Evolutionary conservation across 2,797 vertebrate genomes (phyloP), one percentile per base, ranked within the genome.

Genomic region (Alectoris magna): DNA sequence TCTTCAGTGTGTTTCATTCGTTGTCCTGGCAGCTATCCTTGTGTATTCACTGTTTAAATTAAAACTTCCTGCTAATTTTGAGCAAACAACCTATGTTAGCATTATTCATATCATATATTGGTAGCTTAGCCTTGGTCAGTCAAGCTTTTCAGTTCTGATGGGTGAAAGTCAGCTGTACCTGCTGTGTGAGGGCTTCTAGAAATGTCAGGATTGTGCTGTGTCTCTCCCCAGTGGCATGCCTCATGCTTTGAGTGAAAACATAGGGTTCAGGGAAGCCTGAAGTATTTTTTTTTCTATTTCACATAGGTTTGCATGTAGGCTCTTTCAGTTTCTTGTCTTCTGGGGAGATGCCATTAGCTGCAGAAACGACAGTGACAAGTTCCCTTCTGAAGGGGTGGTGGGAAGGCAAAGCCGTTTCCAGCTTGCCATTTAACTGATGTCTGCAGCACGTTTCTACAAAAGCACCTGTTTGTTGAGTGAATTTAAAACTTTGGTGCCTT

Each of bases 301-400:
- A 6, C 16, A 26, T 66, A 43, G 38, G 3, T 58, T 58, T 83
- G 3, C 0, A 0, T 58, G 21, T 58, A 36, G 13, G 10, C 15
- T 70, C 38, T 87, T 38, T 4, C 8, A 1, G 11, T 41, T 31
- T 38, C 55, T 69, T 76, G 44, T 58, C 4, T 80, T 84, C 55
- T 76, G 22, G 44, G 59, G 66, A 73, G 21, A 60, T 29, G 21
- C 36, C 7, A 34, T 76, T 29, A 86, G 26, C n/a, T 84, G 66
- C 22, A 77, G 55, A 49, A 87, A 13, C 14, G 76, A 14, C 36
- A 72, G 36, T 27, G 59, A 23, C 10, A 3, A 41, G 44, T 23
- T 36, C 77, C 3, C 41, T 81, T 81, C 15, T 84, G 53, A 81
- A 86, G 41, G 10, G 58, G 4, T 2, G 2, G 7, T 22, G 26